phyloP scores from a whole-genome alignment of 2,113 vertebrate species.

The Centrocercus urophasianus region DNA sequence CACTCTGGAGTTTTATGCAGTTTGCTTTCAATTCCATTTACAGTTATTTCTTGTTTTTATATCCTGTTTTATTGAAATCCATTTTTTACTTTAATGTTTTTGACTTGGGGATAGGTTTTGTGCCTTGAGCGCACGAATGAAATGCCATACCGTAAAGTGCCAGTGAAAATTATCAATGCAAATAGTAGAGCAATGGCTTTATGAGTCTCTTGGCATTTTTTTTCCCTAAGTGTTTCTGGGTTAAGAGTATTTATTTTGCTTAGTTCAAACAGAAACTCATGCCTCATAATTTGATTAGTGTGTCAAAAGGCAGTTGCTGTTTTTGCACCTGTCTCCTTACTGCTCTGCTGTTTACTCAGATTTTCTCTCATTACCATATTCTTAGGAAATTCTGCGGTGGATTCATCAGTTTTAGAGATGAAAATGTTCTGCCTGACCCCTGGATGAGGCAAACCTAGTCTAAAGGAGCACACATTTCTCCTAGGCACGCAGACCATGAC shows the following conservation, averaged over 20 bases:
- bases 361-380: background rate
- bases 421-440: background rate
- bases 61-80: constrained; percentile 70
- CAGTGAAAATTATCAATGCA: constrained; percentile 43
- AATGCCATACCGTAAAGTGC: constrained; percentile 18
- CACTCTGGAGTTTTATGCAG: constrained; percentile 38
- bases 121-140: constrained; percentile 37
- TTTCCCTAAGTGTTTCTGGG: background rate
- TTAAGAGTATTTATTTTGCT: constrained; percentile 34
- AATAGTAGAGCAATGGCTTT: constrained; percentile 15
- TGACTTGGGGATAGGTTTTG: constrained; percentile 28
- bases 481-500: rapidly evolving
- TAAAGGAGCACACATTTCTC: background rate
- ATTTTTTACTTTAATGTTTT: constrained; percentile 69
- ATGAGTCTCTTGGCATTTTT: constrained; percentile 15
- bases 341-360: background rate
- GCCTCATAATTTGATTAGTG: background rate
- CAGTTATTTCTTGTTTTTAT: constrained; percentile 66
- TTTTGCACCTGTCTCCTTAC: background rate
- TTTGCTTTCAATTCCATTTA: constrained; percentile 66
- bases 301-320: background rate
- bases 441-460: background rate
- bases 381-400: background rate
- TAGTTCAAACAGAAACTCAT: background rate
- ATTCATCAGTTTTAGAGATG: background rate